A percentile compares a stretch with the other conserved stretches of the same genome.
Conservation (phyloP, 2,888 invertebrate genomes). For the Eupithecia abbreviata region DNA sequence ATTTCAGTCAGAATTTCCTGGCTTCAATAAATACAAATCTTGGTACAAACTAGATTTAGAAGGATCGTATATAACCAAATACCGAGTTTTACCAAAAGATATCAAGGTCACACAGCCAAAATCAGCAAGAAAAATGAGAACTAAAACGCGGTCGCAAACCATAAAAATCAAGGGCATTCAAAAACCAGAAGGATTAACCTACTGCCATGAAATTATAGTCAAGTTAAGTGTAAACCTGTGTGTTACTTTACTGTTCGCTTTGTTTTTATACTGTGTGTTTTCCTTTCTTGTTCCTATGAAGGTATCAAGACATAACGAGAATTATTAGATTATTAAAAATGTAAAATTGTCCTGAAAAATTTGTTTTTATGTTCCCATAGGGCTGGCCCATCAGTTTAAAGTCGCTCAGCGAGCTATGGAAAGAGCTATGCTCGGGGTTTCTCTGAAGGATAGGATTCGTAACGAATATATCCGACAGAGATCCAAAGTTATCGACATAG, state of each 20-base stretch:
- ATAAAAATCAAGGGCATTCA: too few species aligned
- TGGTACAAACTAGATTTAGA: slow-evolving; percentile 10
- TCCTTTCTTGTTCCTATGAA: slow-evolving; percentile 42
- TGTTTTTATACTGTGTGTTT: slow-evolving; percentile 46
- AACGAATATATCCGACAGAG: too few species aligned
- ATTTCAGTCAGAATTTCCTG: background rate
- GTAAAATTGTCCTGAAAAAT: background rate
- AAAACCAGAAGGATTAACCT: background rate
- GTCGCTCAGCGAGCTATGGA: too few species aligned
- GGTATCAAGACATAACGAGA: slow-evolving; percentile 24
- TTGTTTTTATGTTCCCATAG: background rate
- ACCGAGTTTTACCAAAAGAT: background rate
- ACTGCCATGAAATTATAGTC: background rate
- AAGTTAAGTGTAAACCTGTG: slow-evolving; percentile 38
- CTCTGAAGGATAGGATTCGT: too few species aligned
- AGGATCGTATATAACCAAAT: slow-evolving; percentile 1
- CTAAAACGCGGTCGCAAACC: background rate
- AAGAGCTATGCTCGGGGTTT: too few species aligned
- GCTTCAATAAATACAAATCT: slow-evolving; percentile 4
- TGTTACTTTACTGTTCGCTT: slow-evolving; percentile 41
- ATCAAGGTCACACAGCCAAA: background rate
- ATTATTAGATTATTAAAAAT: slow-evolving; percentile 15
- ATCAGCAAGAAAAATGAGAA: background rate
- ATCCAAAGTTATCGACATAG: too few species aligned
- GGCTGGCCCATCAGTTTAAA: too few species aligned